These are phyloP conservation scores for Tethya wilhelma DNA, from an alignment of 37 sponge, comb jelly and placozoan species.

Conservation along the genomic window DNA sequence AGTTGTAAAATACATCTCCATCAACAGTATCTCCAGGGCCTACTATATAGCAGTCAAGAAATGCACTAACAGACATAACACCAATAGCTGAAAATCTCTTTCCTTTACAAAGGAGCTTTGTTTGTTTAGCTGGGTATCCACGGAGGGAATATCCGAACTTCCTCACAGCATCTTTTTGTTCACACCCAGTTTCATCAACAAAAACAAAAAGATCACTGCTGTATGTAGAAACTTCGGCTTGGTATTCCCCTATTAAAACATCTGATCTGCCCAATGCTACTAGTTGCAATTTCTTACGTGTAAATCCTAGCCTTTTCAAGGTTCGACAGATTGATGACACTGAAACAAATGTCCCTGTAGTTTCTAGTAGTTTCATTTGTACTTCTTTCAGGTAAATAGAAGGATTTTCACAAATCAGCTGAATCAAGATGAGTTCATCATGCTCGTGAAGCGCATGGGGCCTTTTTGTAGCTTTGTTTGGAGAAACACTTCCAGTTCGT, in stretches of 20 bases:
- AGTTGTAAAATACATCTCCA: neutral
- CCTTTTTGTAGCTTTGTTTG: neutral
- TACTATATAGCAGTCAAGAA: neutral
- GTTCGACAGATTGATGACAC: too few relatives aligned
- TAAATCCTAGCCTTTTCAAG: too few relatives aligned
- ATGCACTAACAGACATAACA: neutral
- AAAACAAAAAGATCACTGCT: neutral
- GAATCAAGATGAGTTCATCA: neutral
- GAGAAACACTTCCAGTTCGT: neutral
- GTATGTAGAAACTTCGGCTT: neutral
- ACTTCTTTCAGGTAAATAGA: too few relatives aligned
- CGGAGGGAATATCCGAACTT: too few relatives aligned
- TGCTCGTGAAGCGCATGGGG: neutral
- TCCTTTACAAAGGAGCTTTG: neutral
- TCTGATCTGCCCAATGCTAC: too few relatives aligned
- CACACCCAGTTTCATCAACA: too few relatives aligned
- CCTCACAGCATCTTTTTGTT: too few relatives aligned
- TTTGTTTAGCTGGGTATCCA: neutral
- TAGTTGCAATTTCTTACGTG: too few relatives aligned
- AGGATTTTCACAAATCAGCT: neutral
- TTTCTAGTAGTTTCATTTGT: too few relatives aligned
- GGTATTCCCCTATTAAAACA: neutral
- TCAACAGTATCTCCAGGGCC: too few relatives aligned
- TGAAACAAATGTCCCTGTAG: too few relatives aligned
- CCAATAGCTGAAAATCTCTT: neutral